Conservation (phyloP, 2,888 invertebrate genomes). For the Drosophila anomelani region DNA sequence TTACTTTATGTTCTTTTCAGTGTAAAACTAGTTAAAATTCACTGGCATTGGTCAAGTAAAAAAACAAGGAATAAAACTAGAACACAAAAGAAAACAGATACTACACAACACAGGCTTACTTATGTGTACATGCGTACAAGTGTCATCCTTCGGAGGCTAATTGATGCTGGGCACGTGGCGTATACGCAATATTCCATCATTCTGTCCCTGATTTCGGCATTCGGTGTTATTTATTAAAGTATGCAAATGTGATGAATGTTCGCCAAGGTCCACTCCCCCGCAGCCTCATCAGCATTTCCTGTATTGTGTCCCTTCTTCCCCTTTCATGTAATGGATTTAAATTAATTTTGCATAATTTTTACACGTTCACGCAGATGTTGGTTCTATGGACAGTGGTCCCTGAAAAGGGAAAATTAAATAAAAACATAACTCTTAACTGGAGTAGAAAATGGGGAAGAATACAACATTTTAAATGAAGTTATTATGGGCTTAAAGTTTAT, state of each 20-base stretch:
- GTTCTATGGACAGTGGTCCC: conserved; percentile 3
- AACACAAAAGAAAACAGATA: not conserved
- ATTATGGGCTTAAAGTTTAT: too few species aligned
- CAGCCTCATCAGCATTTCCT: not conserved
- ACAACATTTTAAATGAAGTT: not conserved
- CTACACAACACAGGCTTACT: not conserved
- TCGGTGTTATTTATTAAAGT: conserved; percentile 29
- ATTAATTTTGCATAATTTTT: conserved; percentile 37
- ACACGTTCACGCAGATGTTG: conserved; percentile 20
- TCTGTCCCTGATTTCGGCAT: conserved; percentile 23
- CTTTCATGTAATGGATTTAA: conserved; percentile 27
- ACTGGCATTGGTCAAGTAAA: conserved; percentile 1
- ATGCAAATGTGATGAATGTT: conserved; percentile 37
- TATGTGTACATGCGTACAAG: conserved; percentile 1
- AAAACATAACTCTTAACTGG: too few species aligned
- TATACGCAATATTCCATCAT: conserved; percentile 14
- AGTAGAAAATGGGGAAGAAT: not conserved
- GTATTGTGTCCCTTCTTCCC: conserved; percentile 1
- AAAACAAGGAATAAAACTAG: not conserved
- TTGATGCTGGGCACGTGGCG: conserved; percentile 35
- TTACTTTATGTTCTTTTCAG: too few species aligned
- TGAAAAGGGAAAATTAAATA: not conserved
- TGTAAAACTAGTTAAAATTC: conserved; percentile 3
- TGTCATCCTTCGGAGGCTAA: conserved; percentile 20
- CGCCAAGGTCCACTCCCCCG: conserved; percentile 15